These are phyloP conservation scores for Heterotilapia buettikoferi DNA, from an alignment of 2,113 vertebrate species.

Conservation along the genomic window DNA sequence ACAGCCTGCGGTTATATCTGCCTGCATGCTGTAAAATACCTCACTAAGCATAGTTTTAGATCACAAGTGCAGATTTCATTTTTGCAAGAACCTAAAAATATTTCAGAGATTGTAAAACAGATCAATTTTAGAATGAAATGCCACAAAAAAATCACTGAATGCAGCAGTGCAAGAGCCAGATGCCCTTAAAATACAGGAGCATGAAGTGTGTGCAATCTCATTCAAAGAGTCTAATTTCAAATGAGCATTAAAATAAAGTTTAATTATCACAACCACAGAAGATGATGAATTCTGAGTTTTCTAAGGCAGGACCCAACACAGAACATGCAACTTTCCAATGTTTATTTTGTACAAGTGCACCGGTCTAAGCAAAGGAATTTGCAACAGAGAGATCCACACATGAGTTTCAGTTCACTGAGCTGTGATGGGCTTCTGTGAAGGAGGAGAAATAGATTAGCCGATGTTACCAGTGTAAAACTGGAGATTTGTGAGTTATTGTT, in stretches of 20 bases:
- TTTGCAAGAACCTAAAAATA: fast-evolving
- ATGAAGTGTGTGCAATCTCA: not conserved
- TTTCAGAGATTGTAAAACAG: not conserved
- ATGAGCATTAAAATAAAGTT: not conserved
- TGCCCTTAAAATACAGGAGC: not conserved
- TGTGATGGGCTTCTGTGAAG: not conserved
- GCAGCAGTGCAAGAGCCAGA: not conserved
- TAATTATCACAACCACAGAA: not conserved
- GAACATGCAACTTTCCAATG: not conserved
- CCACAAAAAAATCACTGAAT: not conserved
- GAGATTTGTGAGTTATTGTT: not conserved
- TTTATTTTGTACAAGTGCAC: not conserved
- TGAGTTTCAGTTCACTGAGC: not conserved
- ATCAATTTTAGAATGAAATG: not conserved
- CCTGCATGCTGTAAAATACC: not conserved
- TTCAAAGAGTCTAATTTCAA: not conserved
- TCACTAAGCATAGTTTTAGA: not conserved
- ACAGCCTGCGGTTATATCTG: not conserved
- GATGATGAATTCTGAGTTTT: not conserved
- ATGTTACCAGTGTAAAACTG: not conserved
- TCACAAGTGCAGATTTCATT: not conserved
- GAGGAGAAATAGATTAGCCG: not conserved
- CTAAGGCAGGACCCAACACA: not conserved
- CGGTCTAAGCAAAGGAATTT: not conserved
- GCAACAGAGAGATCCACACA: not conserved